phyloP scores from a whole-genome alignment of 2,888 invertebrate species.

The Patella depressa region DNA sequence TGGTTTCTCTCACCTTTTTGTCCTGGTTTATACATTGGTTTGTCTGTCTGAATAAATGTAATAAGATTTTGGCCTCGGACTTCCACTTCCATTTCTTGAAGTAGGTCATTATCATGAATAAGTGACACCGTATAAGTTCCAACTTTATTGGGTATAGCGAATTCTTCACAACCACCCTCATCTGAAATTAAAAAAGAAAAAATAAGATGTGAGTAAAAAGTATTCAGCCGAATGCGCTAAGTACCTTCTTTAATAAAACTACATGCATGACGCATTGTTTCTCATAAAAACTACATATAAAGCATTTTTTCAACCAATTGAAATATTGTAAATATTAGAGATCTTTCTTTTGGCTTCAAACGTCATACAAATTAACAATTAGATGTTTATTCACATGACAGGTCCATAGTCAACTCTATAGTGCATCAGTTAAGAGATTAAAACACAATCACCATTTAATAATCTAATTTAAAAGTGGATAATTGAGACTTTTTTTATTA shows the following conservation, averaged over 20 bases:
- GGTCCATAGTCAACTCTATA: too few species aligned
- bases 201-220: neutral
- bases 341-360: neutral
- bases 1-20: constrained; percentile 45
- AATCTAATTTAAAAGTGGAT: too few species aligned
- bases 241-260: too few species aligned
- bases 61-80: constrained; percentile 41
- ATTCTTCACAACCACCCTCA: constrained; percentile 39
- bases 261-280: too few species aligned
- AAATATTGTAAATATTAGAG: neutral
- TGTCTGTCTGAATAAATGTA: constrained; percentile 62
- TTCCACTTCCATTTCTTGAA: constrained; percentile 27
- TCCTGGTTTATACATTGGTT: constrained; percentile 63
- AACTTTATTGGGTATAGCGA: constrained; percentile 35
- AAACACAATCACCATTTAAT: too few species aligned
- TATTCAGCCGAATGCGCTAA: too few species aligned
- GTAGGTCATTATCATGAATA: neutral
- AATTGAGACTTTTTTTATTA: too few species aligned
- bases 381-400: too few species aligned
- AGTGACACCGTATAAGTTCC: constrained; percentile 35
- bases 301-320: neutral
- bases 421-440: too few species aligned
- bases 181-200: constrained; percentile 33
- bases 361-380: too few species aligned
- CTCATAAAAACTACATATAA: too few species aligned